These are phyloP conservation scores for Chiloscyllium plagiosum DNA, from an alignment of 2,113 vertebrate species.

Conservation along the genomic window DNA sequence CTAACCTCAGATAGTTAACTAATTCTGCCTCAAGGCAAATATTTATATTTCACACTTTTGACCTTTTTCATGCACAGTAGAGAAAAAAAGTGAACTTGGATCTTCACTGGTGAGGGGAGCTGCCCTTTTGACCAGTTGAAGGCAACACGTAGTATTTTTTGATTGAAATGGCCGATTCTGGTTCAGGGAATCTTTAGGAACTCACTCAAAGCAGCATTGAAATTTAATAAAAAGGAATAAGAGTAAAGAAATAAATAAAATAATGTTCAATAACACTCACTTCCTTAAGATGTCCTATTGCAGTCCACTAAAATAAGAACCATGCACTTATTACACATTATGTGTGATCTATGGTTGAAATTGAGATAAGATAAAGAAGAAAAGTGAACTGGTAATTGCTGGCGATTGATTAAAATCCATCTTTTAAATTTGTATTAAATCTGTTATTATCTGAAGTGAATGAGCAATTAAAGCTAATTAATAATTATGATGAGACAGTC, in stretches of 20 bases:
- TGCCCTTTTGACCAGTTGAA: neutral
- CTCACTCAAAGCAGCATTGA: neutral
- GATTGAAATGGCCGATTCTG: neutral
- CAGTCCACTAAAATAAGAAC: neutral
- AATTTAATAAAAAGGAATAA: too few species aligned
- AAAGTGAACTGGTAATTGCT: neutral
- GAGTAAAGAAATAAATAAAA: too few species aligned
- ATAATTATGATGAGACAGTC: neutral
- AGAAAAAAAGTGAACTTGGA: too few species aligned
- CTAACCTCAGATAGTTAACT: neutral
- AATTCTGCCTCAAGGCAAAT: neutral
- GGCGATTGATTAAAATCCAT: neutral
- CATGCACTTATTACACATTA: neutral
- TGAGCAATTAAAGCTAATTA: neutral
- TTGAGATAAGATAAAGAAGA: neutral
- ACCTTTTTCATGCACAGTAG: neutral
- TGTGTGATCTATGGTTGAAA: neutral
- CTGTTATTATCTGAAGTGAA: conserved; percentile 17
- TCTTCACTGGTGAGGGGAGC: neutral
- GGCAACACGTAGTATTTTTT: neutral
- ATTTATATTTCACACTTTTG: neutral
- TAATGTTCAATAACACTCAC: too few species aligned
- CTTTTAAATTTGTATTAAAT: conserved; percentile 13
- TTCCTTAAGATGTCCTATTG: neutral
- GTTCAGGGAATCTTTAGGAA: neutral